Base-by-base conservation (phyloP, 1,140 invertebrate genomes). In the Leptopilina clavipes region DNA sequence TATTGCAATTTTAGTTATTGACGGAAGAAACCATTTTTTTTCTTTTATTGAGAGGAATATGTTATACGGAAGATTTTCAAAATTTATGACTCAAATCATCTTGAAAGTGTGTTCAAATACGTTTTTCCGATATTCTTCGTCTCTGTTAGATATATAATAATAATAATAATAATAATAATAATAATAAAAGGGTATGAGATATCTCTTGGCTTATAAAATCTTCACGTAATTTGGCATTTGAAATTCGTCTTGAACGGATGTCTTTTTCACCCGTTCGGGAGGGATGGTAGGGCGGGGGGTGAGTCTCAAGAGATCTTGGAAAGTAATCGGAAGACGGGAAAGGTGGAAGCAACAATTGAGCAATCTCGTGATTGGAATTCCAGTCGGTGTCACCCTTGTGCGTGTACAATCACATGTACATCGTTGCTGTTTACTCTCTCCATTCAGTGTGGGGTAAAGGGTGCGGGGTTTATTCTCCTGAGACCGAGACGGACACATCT, bases 281-380 rank as follows among this genome's bases (percentile, higher is more conserved):
- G 37, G 37, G 37, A 31, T 5, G 25, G 25, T 31, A 31, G 1
- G 25, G 5, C 1, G 5, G 5, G 25, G 25, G 25, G 5, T 31
- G 25, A 6, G 48, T 65, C 78, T 75, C 76, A 72, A 80, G 81
- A 78, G 77, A 80, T 59, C 79, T 59, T 40, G 37, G 3, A 71
- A 44, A 78, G 77, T 79, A 84, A 83, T 65, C 19, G 59, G 59
- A 82, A 75, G 71, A 40, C 37, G 59, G 79, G 76, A 71, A 75
- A 72, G 77, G 80, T 48, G 70, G 70, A 70, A 74, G 81, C 82
- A 84, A 87, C 86, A 88, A 86, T 88, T 85, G 88, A 88, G 88
- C 86, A 89, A 89, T 88, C 84, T 85, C 84, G 81, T 88, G 86
- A 89, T 87, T 86, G 86, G 82, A 83, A 83, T 79, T 79, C 71